phyloP scores from a whole-genome alignment of 2,113 vertebrate species.

The Melanocharis versteri region DNA sequence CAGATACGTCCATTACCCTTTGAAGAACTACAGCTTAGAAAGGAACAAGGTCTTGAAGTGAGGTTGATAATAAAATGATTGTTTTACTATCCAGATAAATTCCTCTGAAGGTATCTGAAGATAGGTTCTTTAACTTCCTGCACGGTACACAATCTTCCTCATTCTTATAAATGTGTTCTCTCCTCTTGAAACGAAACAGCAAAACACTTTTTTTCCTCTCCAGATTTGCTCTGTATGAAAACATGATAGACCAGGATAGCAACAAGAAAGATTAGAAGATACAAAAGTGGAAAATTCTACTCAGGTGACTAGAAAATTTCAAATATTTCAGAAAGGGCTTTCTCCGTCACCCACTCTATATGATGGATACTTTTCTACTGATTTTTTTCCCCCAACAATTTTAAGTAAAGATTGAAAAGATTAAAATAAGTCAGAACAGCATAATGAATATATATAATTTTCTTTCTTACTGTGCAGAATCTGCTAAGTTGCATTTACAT shows the following conservation, averaged over 20 bases:
- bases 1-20: neutral
- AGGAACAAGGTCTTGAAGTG: neutral
- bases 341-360: neutral
- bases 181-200: neutral
- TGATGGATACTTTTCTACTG: neutral
- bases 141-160: neutral
- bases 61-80: neutral
- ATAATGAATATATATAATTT: neutral
- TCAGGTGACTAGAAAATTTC: neutral
- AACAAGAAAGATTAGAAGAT: neutral
- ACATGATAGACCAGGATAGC: neutral
- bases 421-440: neutral
- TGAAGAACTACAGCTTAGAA: neutral
- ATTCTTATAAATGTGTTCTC: accelerated
- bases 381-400: neutral
- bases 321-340: neutral
- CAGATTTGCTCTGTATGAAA: neutral
- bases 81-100: neutral
- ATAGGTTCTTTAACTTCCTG: neutral
- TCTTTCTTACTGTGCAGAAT: neutral
- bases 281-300: neutral
- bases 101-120: neutral
- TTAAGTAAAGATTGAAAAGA: neutral
- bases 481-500: neutral
- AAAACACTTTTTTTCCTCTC: neutral